Conservation (phyloP, 2,797 vertebrate species). For the Myiotriccus ornatus region DNA sequence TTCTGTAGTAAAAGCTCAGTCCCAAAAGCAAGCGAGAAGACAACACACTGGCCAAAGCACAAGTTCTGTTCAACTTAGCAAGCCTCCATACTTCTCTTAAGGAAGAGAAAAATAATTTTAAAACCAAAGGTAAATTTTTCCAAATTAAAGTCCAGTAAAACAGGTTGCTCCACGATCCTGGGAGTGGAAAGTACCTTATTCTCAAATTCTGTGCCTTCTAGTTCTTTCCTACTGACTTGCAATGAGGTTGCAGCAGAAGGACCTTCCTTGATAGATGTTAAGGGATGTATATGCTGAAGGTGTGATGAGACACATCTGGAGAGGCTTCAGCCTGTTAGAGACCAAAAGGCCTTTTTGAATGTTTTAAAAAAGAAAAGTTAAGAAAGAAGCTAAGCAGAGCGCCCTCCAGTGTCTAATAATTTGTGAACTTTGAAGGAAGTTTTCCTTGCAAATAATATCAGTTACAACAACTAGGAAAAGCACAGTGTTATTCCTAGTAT, state of each 20-base stretch:
- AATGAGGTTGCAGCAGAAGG: not conserved
- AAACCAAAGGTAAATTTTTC: not conserved
- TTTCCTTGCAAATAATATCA: not conserved
- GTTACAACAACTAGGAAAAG: not conserved
- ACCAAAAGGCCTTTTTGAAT: not conserved
- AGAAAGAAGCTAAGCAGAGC: not conserved
- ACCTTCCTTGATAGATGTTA: not conserved
- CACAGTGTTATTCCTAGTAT: rapidly evolving
- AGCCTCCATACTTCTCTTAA: not conserved
- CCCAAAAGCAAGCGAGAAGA: not conserved
- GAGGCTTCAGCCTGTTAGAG: not conserved
- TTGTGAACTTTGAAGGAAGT: rapidly evolving
- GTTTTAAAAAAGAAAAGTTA: not conserved
- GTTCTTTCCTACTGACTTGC: not conserved
- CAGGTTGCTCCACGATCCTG: not conserved
- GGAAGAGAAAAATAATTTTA: not conserved
- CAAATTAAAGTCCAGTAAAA: not conserved
- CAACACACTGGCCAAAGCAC: rapidly evolving
- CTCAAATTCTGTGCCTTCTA: not conserved
- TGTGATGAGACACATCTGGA: not conserved
- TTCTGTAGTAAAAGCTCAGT: not conserved
- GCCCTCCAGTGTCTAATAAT: not conserved
- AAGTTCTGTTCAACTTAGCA: not conserved
- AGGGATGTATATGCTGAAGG: not conserved
- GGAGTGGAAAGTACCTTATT: not conserved